phyloP scores from a whole-genome alignment of 2,888 invertebrate species.

The Cordylochernes scorpioides region DNA sequence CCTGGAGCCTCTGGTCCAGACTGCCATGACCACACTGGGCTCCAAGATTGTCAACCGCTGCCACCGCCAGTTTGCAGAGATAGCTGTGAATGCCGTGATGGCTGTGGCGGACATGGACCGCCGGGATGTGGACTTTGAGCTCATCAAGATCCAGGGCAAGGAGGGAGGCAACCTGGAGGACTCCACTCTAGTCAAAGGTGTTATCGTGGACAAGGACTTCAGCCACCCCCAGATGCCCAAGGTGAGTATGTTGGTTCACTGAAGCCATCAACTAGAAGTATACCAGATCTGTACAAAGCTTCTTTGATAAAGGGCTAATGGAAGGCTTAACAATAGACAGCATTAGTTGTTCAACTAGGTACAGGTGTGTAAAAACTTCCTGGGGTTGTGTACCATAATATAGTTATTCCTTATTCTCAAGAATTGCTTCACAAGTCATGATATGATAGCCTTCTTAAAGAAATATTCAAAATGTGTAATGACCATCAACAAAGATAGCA shows the following conservation, averaged over 20 bases:
- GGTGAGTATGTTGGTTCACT: constrained; percentile 23
- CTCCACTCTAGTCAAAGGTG: constrained; percentile 79
- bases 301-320: too few species aligned
- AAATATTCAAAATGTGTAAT: too few species aligned
- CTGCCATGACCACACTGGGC: constrained; percentile 91
- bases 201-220: constrained; percentile 93
- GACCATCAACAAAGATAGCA: too few species aligned
- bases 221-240: constrained; percentile 99
- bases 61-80: constrained; percentile 89
- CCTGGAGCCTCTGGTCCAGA: constrained; percentile 60
- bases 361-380: too few species aligned
- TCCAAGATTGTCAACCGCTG: constrained; percentile 96
- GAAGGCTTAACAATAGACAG: too few species aligned
- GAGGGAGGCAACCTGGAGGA: constrained; percentile 91
- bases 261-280: too few species aligned
- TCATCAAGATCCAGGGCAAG: constrained; percentile 94
- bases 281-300: too few species aligned
- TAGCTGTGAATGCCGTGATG: constrained; percentile 87
- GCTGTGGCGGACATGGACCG: constrained; percentile 80
- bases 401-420: too few species aligned
- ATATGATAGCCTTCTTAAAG: too few species aligned
- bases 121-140: constrained; percentile 90
- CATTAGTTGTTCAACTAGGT: too few species aligned
- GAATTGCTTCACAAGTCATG: too few species aligned
- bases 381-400: too few species aligned